Conservation (phyloP, 2,797 vertebrate species). For the Momotus momota region DNA sequence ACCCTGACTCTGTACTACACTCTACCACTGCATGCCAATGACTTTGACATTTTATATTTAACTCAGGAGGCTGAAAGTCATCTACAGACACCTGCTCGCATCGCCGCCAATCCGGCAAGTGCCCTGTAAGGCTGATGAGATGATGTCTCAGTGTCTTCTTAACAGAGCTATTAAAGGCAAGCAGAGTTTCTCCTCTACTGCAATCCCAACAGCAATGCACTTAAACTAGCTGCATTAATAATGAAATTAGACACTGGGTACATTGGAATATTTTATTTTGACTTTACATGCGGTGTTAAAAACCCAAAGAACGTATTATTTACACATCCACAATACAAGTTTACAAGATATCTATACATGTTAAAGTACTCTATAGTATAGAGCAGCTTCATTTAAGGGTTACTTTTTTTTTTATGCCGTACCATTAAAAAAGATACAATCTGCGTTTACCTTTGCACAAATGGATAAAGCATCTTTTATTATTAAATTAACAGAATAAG, state of each 20-base stretch:
- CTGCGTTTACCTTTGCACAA: constrained; percentile 91
- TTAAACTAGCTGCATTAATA: neutral
- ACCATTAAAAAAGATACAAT: constrained; percentile 93
- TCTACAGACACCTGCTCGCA: neutral
- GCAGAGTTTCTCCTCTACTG: fast-evolving
- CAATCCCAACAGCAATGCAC: neutral
- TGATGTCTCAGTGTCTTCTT: neutral
- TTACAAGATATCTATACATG: constrained; percentile 98
- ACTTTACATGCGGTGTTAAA: constrained; percentile 99
- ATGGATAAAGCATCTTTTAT: constrained; percentile 86
- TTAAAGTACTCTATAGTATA: constrained; percentile 97
- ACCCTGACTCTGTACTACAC: neutral
- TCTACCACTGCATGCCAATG: neutral
- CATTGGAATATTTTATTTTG: constrained; percentile 96
- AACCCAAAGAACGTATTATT: constrained; percentile 96
- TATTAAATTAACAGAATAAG: constrained; percentile 91
- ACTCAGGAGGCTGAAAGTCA: neutral
- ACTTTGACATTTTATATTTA: fast-evolving
- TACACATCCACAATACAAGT: constrained; percentile 99
- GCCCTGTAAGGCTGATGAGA: fast-evolving
- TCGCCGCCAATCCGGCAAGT: too few relatives aligned
- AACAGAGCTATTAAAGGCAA: neutral
- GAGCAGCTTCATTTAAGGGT: constrained; percentile 89
- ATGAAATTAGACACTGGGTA: neutral
- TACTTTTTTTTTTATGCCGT: constrained; percentile 88